phyloP scores from a whole-genome alignment of 2,797 vertebrate genomes.

The Eulemur albifrons region DNA sequence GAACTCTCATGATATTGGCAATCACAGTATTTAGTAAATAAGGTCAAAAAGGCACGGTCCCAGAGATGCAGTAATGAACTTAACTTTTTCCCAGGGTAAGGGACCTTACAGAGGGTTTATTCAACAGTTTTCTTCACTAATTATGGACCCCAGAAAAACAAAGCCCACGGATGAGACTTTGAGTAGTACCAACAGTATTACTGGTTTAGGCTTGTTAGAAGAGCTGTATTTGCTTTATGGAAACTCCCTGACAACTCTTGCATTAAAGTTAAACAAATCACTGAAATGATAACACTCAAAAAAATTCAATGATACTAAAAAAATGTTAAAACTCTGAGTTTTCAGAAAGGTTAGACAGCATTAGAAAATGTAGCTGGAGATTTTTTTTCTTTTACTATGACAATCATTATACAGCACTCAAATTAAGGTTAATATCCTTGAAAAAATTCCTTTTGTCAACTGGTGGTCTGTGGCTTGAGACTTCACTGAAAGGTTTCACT shows the following conservation, averaged over 20 bases:
- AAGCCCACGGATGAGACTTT: conserved; percentile 82
- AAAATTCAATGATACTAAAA: conserved; percentile 60
- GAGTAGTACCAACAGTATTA: conserved; percentile 82
- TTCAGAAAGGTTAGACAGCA: conserved; percentile 79
- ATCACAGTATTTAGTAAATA: neutral
- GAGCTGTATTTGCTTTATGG: conserved; percentile 86
- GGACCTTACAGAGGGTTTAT: conserved; percentile 77
- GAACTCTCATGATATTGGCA: neutral
- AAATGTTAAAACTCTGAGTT: conserved; percentile 70
- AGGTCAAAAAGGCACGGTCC: neutral
- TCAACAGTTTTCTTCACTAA: conserved; percentile 82
- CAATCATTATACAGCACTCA: conserved; percentile 50
- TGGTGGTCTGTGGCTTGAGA: conserved; percentile 66
- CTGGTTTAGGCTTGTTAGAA: conserved; percentile 79
- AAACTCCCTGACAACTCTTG: conserved; percentile 85
- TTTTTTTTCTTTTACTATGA: conserved; percentile 68
- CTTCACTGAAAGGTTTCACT: conserved; percentile 73
- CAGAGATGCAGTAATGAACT: neutral
- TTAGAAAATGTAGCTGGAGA: conserved; percentile 72
- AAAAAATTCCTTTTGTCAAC: conserved; percentile 72
- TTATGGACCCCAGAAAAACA: conserved; percentile 78
- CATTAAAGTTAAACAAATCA: conserved; percentile 84
- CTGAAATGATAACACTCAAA: conserved; percentile 83
- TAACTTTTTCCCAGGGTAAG: conserved; percentile 71
- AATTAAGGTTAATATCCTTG: conserved; percentile 58